Conservation (phyloP, 2,113 vertebrate species). For the Hippocampus zosterae region DNA sequence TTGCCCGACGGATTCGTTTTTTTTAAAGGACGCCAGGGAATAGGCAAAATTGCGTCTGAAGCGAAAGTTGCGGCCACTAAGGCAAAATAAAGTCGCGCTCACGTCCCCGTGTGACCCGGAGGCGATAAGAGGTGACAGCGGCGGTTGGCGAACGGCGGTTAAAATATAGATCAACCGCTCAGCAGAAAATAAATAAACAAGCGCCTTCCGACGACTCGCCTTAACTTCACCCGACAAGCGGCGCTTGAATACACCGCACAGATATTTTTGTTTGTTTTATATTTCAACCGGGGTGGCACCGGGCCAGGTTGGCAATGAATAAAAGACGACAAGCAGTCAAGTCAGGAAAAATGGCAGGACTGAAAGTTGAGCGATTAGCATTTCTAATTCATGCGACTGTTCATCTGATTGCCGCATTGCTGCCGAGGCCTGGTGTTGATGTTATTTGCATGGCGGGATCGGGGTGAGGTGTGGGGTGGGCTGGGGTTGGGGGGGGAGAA, state of each 20-base stretch:
- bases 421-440: constrained; percentile 54
- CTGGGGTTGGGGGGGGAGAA: constrained; percentile 29
- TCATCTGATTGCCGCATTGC: constrained; percentile 58
- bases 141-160: neutral
- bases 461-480: constrained; percentile 10
- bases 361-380: constrained; percentile 58
- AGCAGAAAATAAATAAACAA: constrained; percentile 16
- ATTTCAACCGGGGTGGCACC: constrained; percentile 24
- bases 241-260: constrained; percentile 17
- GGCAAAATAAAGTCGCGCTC: constrained; percentile 15
- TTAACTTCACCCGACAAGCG: too few relatives aligned
- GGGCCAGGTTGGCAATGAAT: constrained; percentile 51
- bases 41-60: too few relatives aligned
- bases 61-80: too few relatives aligned
- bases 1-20: too few relatives aligned
- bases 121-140: constrained; percentile 38
- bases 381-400: constrained; percentile 73
- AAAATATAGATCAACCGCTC: constrained; percentile 23
- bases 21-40: too few relatives aligned
- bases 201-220: constrained; percentile 2
- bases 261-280: neutral
- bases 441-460: constrained; percentile 60
- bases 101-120: constrained; percentile 42
- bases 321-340: constrained; percentile 50
- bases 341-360: constrained; percentile 37